Evolutionary conservation across 2,797 vertebrate genomes (phyloP), one percentile per base, ranked within the genome.

Genomic region (Phoxinus dragarum): DNA sequence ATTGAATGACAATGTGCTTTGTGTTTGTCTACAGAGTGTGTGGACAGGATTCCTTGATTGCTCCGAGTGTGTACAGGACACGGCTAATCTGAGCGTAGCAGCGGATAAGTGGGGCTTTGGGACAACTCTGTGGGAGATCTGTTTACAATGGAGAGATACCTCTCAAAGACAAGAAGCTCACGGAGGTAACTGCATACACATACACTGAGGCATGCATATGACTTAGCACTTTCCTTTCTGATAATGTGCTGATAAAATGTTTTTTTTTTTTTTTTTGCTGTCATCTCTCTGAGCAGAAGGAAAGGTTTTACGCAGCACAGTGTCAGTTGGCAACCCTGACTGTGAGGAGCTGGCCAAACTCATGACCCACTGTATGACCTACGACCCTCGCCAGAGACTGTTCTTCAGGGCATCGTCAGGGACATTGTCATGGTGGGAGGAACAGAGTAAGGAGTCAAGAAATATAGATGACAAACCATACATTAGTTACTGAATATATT

Each of bases 31-130:
- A 72, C 90, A 99, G 98, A 99, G 87, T 96, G 97, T 0, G 97
- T 99, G 1, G 96, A 97, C 84, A 92, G 98, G 1, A 98, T 99
- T 88, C 98, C 98, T 0, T 99, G 98, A 99, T 99, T 0, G 97
- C 98, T 40, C 98, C 0, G 98, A 99, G 90, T 99, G 98, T 80
- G 95, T 99, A 8, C 96, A 97, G 80, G 96, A 94, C 80, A 89
- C 93, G 8, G 95, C 95, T 19, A 95, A 96, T 81, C 90, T 99
- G 84, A 97, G 95, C 0, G 90, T 99, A 38, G 97, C 98, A 2
- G 97, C 97, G 2, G 98, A 99, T 67, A 99, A 99, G 76, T 99
- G 98, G 98, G 97, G 97, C 66, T 99, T 99, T 80, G 98, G 98
- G 9, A 99, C 97, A 47, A 99, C 98, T 0, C 97, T 99, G 92